Conservation (phyloP, 2,888 invertebrate species). For the Diachrysia chrysitis region DNA sequence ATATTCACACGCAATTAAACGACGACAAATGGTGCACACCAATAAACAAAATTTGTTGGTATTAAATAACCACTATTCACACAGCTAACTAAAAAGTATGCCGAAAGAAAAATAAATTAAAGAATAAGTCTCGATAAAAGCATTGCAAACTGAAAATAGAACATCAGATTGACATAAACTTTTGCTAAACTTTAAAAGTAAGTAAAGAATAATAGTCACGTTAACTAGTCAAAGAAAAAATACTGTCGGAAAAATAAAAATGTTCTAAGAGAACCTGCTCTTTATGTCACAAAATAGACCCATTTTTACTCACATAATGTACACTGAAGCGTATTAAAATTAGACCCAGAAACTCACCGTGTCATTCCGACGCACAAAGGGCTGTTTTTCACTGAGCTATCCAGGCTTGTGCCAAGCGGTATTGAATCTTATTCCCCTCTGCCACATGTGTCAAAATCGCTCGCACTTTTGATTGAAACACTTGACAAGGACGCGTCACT, state of each 20-base stretch:
- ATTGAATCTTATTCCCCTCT: conserved; percentile 82
- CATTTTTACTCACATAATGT: conserved; percentile 42
- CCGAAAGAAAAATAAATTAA: not conserved
- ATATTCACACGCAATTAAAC: not conserved
- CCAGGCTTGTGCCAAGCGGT: conserved; percentile 87
- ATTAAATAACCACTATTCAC: not conserved
- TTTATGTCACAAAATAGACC: conserved; percentile 23
- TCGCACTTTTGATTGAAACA: conserved; percentile 61
- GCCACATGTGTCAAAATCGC: conserved; percentile 86
- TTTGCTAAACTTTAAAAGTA: conserved; percentile 16
- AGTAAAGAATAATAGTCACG: not conserved
- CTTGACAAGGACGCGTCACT: conserved; percentile 66
- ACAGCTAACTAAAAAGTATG: not conserved
- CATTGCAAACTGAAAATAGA: not conserved
- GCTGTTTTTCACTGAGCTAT: conserved; percentile 75
- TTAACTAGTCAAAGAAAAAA: conserved; percentile 12
- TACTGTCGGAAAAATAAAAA: conserved; percentile 12
- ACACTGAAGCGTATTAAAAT: conserved; percentile 53
- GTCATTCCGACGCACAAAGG: conserved; percentile 83
- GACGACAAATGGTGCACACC: not conserved
- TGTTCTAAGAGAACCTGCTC: not conserved
- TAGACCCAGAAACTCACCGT: conserved; percentile 76
- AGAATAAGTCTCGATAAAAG: not conserved
- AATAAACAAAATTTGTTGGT: no score
- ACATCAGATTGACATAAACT: not conserved